Base-by-base conservation (phyloP, 1,140 invertebrate species). In the Tetramorium simillimum region DNA sequence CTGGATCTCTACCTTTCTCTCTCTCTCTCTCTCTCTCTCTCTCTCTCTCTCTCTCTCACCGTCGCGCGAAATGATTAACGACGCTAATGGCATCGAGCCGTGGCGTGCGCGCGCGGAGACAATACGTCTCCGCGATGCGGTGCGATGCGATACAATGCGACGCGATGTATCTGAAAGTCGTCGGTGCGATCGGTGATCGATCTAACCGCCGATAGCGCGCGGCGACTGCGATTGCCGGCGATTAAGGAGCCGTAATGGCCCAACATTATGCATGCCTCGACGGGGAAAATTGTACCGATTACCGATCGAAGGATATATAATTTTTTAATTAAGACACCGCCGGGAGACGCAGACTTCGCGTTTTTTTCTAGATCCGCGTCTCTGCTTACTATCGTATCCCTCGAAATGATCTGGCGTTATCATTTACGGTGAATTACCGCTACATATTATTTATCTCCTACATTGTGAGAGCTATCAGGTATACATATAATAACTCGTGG, bases 281-380 rank as follows among this genome's bases (percentile, higher is more conserved):
- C 56, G 62, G 60, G 46, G 89, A 90, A 90, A 90, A 90, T 90
- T 90, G 86, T 90, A 87, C 75, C 89, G 89, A 90, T 90, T 90
- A 90, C 46, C 88, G 67, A 40, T 73, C 89, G 86, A 87, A 90
- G 89, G 80, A 90, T 85, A 70, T 85, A 53, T 86, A 86, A 89
- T 90, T 90, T 89, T 89, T 90, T 90, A 89, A 90, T 90, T 90
- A 90, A 90, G 77, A 82, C 37, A 85, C 51, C 67, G 40, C 43
- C 28, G 40, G 21, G 37, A 70, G 77, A 70, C 37, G 10, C 49
- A 80, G 62, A 67, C 40, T 51, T 4, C 33, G 14, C 70, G 51
- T 24, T 7, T 51, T 65, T 21, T 33, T 37, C 10, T 65, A 65
- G n/a, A 67, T 67, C 63, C 40, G 63, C 63, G n/a, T 43, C 37